Percentiles rank a stretch among this genome's conserved stretches.
These are phyloP conservation scores for Eueremaeus valkanovi DNA, from an alignment of 2,888 invertebrate species.

Conservation along the genomic window DNA sequence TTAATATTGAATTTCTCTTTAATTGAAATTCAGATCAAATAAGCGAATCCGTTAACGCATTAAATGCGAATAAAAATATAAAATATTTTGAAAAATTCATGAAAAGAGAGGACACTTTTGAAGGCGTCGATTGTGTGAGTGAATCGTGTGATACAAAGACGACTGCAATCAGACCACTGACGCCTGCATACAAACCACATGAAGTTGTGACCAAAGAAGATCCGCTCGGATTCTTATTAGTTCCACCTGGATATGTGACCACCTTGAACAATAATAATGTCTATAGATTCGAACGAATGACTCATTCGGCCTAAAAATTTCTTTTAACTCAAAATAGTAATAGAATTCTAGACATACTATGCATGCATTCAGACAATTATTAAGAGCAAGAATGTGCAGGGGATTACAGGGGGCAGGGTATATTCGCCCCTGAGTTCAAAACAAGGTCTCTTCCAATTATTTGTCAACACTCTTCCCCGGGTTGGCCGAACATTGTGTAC, in stretches of 20 bases:
- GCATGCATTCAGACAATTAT: too few species aligned
- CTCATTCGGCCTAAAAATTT: constrained; percentile 13
- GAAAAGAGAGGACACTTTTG: not conserved
- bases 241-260: not conserved
- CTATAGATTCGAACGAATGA: not conserved
- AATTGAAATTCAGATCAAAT: not conserved
- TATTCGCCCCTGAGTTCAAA: too few species aligned
- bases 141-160: not conserved
- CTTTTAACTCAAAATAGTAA: too few species aligned
- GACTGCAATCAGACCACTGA: not conserved
- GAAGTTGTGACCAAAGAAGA: not conserved
- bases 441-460: too few species aligned
- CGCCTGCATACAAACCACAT: not conserved
- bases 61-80: not conserved
- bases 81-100: not conserved
- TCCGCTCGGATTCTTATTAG: not conserved
- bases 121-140: not conserved
- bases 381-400: too few species aligned
- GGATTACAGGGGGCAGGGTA: too few species aligned
- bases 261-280: not conserved
- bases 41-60: not conserved
- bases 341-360: too few species aligned
- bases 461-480: too few species aligned
- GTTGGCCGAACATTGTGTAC: too few species aligned
- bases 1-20: not conserved